Evolutionary conservation across 2,888 invertebrate species (phyloP).

Genomic region (Axea sp.): DNA sequence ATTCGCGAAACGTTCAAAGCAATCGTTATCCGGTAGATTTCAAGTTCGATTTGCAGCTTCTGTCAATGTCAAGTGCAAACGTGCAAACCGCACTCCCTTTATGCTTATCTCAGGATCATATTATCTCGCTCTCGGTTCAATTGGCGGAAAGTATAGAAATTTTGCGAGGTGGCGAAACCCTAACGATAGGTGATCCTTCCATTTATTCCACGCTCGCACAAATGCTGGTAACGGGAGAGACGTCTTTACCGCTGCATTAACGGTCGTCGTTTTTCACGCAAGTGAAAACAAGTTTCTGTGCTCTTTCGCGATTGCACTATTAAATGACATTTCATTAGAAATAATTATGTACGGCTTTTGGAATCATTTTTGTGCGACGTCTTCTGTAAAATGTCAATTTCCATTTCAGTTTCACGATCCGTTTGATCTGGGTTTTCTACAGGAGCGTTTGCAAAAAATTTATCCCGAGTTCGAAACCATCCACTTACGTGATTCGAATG

Average conservation of each 20-base stretch:
- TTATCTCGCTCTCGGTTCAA: slow-evolving; percentile 29
- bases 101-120: slow-evolving; percentile 38
- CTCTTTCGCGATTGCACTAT: slow-evolving; percentile 74
- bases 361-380: slow-evolving; percentile 32
- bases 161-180: slow-evolving; percentile 56
- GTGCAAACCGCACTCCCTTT: slow-evolving; percentile 26
- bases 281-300: slow-evolving; percentile 77
- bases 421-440: too few species aligned
- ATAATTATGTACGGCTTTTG: slow-evolving; percentile 71
- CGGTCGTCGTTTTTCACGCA: slow-evolving; percentile 79
- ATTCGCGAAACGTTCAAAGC: slow-evolving; percentile 20
- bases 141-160: slow-evolving; percentile 37
- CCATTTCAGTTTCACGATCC: slow-evolving; percentile 7
- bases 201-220: slow-evolving; percentile 70
- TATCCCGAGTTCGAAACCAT: too few species aligned
- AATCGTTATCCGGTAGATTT: slow-evolving; percentile 17
- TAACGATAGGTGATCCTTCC: slow-evolving; percentile 70
- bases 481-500: neutral
- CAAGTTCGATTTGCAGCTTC: slow-evolving; percentile 12
- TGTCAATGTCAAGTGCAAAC: slow-evolving; percentile 50
- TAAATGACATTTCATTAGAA: slow-evolving; percentile 78
- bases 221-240: slow-evolving; percentile 78
- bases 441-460: too few species aligned
- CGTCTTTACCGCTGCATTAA: slow-evolving; percentile 80
- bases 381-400: slow-evolving; percentile 7